phyloP scores from a whole-genome alignment of 2,797 vertebrate species.

The Microchirus variegatus region DNA sequence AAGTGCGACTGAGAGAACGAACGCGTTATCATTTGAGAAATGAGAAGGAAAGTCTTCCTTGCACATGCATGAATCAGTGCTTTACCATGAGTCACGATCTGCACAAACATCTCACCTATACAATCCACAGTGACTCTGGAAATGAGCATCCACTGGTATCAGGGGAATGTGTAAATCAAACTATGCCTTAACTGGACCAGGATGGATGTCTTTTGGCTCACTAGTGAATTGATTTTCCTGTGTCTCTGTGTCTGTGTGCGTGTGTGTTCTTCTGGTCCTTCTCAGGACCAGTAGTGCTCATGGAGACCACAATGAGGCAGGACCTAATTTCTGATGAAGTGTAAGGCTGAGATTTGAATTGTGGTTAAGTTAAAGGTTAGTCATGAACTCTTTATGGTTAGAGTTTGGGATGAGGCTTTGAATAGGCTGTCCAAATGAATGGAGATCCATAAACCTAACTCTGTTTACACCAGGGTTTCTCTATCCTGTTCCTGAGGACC shows the following conservation, averaged over 20 bases:
- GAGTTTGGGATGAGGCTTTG: no score
- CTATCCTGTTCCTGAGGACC: no score
- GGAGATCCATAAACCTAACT: no score
- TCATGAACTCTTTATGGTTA: no score
- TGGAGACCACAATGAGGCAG: background rate
- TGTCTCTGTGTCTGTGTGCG: background rate
- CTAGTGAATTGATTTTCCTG: slow-evolving; percentile 35
- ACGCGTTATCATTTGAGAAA: background rate
- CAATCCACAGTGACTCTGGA: slow-evolving; percentile 15
- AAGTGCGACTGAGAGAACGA: background rate
- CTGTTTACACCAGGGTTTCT: no score
- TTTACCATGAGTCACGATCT: background rate
- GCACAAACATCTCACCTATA: slow-evolving; percentile 8
- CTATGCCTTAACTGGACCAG: slow-evolving; percentile 22
- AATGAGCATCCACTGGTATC: slow-evolving; percentile 1
- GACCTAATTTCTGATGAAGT: no score
- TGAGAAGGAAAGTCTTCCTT: background rate
- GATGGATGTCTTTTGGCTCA: slow-evolving; percentile 33
- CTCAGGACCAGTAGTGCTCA: no score
- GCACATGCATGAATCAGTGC: background rate
- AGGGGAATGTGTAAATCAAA: slow-evolving; percentile 17
- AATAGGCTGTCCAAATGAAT: no score
- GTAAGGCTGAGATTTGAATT: no score
- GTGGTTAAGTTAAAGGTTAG: no score
- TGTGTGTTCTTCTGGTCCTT: no score